Base-by-base conservation (phyloP, 1,140 invertebrate genomes). In the Nasonia longicornis region DNA sequence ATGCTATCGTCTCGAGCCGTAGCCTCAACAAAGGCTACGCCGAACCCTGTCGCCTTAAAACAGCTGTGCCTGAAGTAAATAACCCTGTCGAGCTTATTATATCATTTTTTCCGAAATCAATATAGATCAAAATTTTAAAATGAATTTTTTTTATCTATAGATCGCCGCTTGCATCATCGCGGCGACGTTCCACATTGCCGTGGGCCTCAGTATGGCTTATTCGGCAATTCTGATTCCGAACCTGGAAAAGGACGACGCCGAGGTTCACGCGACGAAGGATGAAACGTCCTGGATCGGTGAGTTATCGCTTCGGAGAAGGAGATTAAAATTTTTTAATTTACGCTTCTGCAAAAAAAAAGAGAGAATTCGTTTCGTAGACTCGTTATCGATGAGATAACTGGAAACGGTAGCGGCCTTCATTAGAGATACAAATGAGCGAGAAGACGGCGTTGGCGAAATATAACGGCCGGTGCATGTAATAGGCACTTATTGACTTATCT, bases 181-280 rank as follows among this genome's bases (percentile, higher is more conserved):
- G 6, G 91, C 91, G 6, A 90, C 91, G 29, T 93, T 92, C 84
- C 92, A 93, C 82, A 90, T 93, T 80, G 91, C 90, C 10, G 91
- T 93, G 11, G 93, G 93, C 12, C 87, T 93, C 4, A 89, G 90
- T 11, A 90, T 93, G 84, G 92, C 92, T 2, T 93, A 91, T 84
- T 93, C 92, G 4, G 92, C 92, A 6, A 91, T 93, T 75, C 82
- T 93, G n/a, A 89, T 93, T 81, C 91, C 92, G 58, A 91, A 92
- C 83, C 87, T 93, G 26, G 89, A 91, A 83, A 85, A 83, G 35
- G 29, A 85, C 84, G 82, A 86, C 10, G 66, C 81, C 83, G 87
- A 91, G 82, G 10, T 91, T 7, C 81, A 85, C 63, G 88, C 92
- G 6, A 90, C 89, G 0, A 87, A 88, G 84, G 80, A 77, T 20